These are phyloP conservation scores for Delia radicum DNA, from an alignment of 1,140 invertebrate species.

Conservation along the genomic window DNA sequence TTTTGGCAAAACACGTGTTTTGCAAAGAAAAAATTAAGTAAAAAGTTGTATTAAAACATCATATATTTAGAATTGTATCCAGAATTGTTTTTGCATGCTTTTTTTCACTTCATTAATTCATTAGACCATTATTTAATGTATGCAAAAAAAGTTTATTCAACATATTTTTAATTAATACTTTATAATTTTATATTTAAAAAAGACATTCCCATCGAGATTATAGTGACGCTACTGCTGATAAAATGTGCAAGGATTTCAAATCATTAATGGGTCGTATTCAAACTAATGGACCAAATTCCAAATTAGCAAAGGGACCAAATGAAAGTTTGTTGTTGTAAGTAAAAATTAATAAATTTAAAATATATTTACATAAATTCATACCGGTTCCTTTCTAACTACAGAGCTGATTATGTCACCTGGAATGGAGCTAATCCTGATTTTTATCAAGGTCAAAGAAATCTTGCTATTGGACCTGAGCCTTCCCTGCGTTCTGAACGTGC, in stretches of 20 bases:
- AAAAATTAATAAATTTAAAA: constrained; percentile 1
- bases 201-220: constrained; percentile 38
- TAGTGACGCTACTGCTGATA: constrained; percentile 50
- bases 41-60: too few relatives aligned
- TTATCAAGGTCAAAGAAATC: constrained; percentile 50
- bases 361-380: background rate
- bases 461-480: constrained; percentile 62
- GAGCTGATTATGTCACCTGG: constrained; percentile 72
- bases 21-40: too few relatives aligned
- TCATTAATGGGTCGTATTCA: constrained; percentile 59
- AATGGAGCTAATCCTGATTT: constrained; percentile 65
- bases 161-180: background rate
- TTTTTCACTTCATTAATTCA: background rate
- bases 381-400: constrained; percentile 44
- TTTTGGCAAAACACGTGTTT: too few relatives aligned
- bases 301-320: constrained; percentile 66
- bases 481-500: constrained; percentile 55
- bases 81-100: constrained; percentile 2
- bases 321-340: constrained; percentile 70
- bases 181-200: background rate
- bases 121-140: background rate
- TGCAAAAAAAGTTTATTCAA: background rate
- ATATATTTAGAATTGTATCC: too few relatives aligned
- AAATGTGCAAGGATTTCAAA: constrained; percentile 57
- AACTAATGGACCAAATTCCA: constrained; percentile 63